A percentile compares a stretch with the other conserved stretches of the same genome.
These are phyloP conservation scores for Microctenopoma lineatum DNA, from an alignment of 2,797 vertebrate genomes.

Conservation along the genomic window DNA sequence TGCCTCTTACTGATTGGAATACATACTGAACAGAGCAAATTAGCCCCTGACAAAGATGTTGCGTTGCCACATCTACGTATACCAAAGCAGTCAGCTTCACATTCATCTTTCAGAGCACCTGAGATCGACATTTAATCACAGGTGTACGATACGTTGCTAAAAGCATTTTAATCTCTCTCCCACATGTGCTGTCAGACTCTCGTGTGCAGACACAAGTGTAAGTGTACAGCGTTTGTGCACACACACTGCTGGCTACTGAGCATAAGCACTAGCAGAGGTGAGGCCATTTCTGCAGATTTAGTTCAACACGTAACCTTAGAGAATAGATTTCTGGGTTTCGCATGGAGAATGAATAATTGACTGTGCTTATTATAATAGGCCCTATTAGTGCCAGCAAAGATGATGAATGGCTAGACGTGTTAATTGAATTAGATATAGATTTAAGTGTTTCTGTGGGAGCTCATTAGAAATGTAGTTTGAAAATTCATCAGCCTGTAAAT, in stretches of 20 bases:
- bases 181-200: slow-evolving; percentile 9
- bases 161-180: slow-evolving; percentile 10
- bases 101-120: slow-evolving; percentile 31
- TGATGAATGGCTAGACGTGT: slow-evolving; percentile 70
- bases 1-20: slow-evolving; percentile 34
- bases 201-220: slow-evolving; percentile 13
- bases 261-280: slow-evolving; percentile 10
- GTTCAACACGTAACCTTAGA: slow-evolving; percentile 55
- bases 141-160: slow-evolving; percentile 3
- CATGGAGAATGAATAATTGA: slow-evolving; percentile 68
- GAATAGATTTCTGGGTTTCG: slow-evolving; percentile 62
- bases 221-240: slow-evolving; percentile 3
- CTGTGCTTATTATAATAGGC: slow-evolving; percentile 65
- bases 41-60: slow-evolving; percentile 17
- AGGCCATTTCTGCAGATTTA: slow-evolving; percentile 33
- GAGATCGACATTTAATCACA: slow-evolving; percentile 38
- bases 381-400: slow-evolving; percentile 68
- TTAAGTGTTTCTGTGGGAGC: slow-evolving; percentile 68
- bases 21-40: slow-evolving; percentile 46
- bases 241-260: slow-evolving; percentile 10
- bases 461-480: slow-evolving; percentile 63
- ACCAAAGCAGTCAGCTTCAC: slow-evolving; percentile 17
- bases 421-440: slow-evolving; percentile 81
- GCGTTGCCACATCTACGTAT: slow-evolving; percentile 35
- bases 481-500: slow-evolving; percentile 67